These are phyloP conservation scores for Anas platyrhynchos DNA, from an alignment of 2,113 vertebrate species.

Conservation along the genomic window DNA sequence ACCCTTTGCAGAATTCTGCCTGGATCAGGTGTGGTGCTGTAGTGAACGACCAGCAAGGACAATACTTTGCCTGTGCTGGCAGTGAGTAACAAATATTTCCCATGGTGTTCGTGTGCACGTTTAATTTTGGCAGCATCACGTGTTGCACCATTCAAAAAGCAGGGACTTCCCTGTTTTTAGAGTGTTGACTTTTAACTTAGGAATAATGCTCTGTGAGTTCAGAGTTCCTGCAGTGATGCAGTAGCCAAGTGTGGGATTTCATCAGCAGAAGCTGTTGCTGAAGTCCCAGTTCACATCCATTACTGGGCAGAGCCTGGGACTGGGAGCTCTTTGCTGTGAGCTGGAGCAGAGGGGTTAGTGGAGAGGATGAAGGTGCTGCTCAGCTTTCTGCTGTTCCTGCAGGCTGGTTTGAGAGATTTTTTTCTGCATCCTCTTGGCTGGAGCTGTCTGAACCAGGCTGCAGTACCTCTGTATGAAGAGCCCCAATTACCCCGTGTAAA, in stretches of 20 bases:
- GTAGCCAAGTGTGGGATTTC: neutral
- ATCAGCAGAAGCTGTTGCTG: neutral
- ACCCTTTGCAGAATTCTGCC: neutral
- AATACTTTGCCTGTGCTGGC: neutral
- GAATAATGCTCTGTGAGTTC: neutral
- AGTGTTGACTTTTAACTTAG: neutral
- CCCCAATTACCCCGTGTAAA: neutral
- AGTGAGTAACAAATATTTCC: neutral
- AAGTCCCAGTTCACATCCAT: neutral
- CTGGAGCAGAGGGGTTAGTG: neutral
- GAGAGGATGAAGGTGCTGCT: neutral
- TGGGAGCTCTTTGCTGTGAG: neutral
- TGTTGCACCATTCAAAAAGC: neutral
- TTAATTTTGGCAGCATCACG: neutral
- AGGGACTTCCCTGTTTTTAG: neutral
- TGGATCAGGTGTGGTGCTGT: rapidly evolving
- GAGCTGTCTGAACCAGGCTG: neutral
- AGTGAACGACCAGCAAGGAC: neutral
- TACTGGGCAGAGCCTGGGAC: neutral
- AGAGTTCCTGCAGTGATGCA: neutral
- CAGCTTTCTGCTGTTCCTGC: neutral
- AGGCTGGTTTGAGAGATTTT: neutral
- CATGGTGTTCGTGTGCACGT: neutral
- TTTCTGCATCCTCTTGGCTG: neutral
- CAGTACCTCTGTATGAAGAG: neutral